Evolutionary conservation across 2,797 vertebrate genomes (phyloP), one percentile per base, ranked within the genome.

Genomic region (Tapirus indicus): DNA sequence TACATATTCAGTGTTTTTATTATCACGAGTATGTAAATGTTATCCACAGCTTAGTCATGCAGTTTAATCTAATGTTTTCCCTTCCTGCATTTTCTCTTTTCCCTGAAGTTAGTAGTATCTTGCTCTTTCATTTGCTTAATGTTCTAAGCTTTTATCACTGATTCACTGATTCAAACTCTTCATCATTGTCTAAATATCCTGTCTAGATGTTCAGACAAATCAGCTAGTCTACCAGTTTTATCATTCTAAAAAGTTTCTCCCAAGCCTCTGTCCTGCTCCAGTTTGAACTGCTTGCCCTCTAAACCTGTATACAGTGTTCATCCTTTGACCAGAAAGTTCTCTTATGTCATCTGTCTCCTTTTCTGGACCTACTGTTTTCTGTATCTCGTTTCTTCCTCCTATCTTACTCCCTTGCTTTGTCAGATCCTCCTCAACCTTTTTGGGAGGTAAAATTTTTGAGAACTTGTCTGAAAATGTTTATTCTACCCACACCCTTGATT

Each of bases 401-500:
- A 7, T 94, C n/a, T 91, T 56, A 32, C 2, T n/a, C 16, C 6
- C 47, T 84, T 72, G 12, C 54, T 44, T 82, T 82, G 6, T 62
- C 35, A 66, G 6, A 5, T 52, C 23, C n/a, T 92, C 35, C 7
- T 62, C 6, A 8, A 64, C 58, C 49, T 92, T 93, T 68, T 21
- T 0, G 2, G 82, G 47, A 72, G 5, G 80, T 71, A 60, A 27
- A 1, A 29, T 64, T 77, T 89, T 80, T 56, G 17, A 93, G 44
- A 94, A 94, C 11, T 58, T 91, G 3, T 38, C 56, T 77, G 18
- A 94, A 97, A 93, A 71, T 54, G 11, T 60, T 94, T 84, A 32
- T 85, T 90, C 32, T 72, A 20, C 8, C 12, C 29, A 44, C 6
- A 84, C 1, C n/a, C 10, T 58, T 89, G 38, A 49, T 79, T 71